Evolutionary conservation across 2,888 invertebrate species (phyloP).

Genomic region (Cephus pygmeus): DNA sequence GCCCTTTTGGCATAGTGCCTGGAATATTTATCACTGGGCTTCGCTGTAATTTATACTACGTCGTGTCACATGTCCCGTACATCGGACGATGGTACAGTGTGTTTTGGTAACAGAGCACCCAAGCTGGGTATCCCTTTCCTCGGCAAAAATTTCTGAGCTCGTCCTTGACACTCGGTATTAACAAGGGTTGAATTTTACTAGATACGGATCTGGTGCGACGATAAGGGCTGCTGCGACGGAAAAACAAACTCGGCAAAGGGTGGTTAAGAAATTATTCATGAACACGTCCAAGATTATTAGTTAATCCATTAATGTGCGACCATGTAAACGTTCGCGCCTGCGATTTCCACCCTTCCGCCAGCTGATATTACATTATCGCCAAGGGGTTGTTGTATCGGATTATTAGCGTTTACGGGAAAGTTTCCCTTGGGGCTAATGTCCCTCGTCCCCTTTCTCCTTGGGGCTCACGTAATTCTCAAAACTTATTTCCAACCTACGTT

Average conservation of each 20-base stretch:
- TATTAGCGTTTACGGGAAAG: neutral
- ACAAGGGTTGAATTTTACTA: no score
- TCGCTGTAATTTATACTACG: neutral
- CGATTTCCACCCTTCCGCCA: neutral
- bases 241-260: neutral
- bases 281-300: slow-evolving; percentile 46
- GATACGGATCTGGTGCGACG: no score
- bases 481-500: no score
- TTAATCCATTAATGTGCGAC: slow-evolving; percentile 33
- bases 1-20: neutral
- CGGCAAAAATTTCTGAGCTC: no score
- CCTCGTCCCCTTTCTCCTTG: no score
- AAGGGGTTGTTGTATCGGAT: neutral
- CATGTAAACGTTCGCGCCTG: slow-evolving; percentile 26
- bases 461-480: no score
- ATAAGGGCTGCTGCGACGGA: no score
- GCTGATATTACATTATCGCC: slow-evolving; percentile 19
- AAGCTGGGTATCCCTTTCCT: no score
- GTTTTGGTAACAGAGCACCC: no score
- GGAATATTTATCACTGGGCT: slow-evolving; percentile 5
- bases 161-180: no score
- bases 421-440: no score
- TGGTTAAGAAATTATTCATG: slow-evolving; percentile 39
- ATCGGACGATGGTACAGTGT: no score
- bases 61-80: neutral